phyloP scores from a whole-genome alignment of 2,797 vertebrate species.

The Harpagifer antarcticus region DNA sequence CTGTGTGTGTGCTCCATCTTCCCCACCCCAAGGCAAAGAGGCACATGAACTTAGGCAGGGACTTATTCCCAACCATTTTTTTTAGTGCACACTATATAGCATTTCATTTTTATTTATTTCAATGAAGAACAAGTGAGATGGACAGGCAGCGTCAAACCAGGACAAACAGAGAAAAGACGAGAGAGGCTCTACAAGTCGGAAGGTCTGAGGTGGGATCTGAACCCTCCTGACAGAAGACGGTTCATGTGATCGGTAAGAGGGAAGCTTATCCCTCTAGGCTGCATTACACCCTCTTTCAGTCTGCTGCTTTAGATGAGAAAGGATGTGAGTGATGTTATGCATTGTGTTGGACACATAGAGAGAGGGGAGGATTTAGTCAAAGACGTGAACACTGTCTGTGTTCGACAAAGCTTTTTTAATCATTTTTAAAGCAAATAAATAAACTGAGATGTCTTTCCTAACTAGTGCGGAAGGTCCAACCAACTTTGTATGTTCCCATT shows the following conservation, averaged over 20 bases:
- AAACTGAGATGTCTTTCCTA: no score
- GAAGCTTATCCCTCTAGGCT: constrained; percentile 72
- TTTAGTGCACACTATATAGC: constrained; percentile 7
- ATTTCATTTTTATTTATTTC: constrained; percentile 5
- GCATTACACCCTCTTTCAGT: constrained; percentile 75
- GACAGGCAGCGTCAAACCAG: constrained; percentile 18
- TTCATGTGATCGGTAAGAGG: constrained; percentile 76
- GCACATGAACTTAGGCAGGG: constrained; percentile 9
- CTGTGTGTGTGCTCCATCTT: constrained; percentile 1
- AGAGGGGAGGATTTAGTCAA: constrained; percentile 38
- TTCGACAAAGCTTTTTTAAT: constrained; percentile 25
- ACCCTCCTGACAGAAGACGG: constrained; percentile 72
- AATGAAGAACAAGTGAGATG: constrained; percentile 2
- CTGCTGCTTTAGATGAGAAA: constrained; percentile 76
- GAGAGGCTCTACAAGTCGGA: constrained; percentile 20
- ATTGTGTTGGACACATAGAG: constrained; percentile 41
- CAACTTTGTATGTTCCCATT: not conserved
- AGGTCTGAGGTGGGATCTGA: constrained; percentile 68
- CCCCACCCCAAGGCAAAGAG: not conserved
- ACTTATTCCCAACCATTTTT: not conserved
- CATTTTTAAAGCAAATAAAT: not conserved
- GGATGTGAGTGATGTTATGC: constrained; percentile 60
- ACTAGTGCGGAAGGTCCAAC: not conserved
- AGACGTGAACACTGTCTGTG: constrained; percentile 42
- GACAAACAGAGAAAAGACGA: constrained; percentile 42